Base-by-base conservation (phyloP, 1,140 invertebrate species). In the Leptopilina boulardi region DNA sequence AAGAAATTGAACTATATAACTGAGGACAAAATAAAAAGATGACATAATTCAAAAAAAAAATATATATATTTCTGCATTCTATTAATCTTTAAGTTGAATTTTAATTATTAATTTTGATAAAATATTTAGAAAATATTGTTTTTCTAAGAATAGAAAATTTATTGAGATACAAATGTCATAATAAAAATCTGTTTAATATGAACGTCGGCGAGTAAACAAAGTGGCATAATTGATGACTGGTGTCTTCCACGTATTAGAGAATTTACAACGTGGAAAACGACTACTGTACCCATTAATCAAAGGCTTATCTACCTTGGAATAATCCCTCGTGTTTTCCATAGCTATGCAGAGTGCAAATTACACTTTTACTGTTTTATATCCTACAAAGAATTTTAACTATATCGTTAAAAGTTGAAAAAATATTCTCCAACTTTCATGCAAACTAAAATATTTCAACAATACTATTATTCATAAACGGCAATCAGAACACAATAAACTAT, bases 231-330 rank as follows among this genome's bases (percentile, higher is more conserved):
- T 66, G 26, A 66, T 66, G 23, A n/a, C 23, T 66, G 11, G 26
- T 66, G 26, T 66, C 59, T 66, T 66, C 26, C n/a, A 66, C 21
- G 59, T 78, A 66, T 56, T 73, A 59, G 59, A 75, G 44, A 66
- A 54, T 56, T 23, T 42, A 70, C 54, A 10, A 54, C 73, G 44
- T n/a, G 71, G 71, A 73, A 73, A 79, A 71, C 19, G 9, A 38
- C 42, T 79, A 76, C 66, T 76, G 71, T 71, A 71, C n/a, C 71
- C 44, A 79, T 79, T 79, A 79, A 79, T 79, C 77, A 79, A 73
- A 79, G 73, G 73, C 19, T 79, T 72, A 79, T 76, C 71, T 59
- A 59, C 23, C 71, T 30, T 70, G 70, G 13, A 41, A 47, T 79
- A 76, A 76, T 76, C 77, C 74, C 74, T 19, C 30, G 42, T 66